These are phyloP conservation scores for Dolichopus griseipennis DNA, from an alignment of 2,888 invertebrate species.

Conservation along the genomic window DNA sequence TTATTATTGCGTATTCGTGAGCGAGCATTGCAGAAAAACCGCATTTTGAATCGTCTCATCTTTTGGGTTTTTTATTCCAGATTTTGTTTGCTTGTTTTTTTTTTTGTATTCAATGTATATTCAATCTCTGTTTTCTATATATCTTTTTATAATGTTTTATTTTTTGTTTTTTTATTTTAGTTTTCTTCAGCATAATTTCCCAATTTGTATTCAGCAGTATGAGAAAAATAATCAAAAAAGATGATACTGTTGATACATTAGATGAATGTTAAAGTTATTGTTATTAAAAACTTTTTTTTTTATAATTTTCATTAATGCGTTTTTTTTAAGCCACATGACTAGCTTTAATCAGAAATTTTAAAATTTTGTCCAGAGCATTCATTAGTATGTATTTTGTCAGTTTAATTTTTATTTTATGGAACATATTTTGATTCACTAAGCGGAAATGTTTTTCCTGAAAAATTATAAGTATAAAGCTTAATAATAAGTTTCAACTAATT, in stretches of 20 bases:
- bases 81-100: neutral
- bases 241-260: neutral
- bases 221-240: neutral
- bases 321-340: too few relatives aligned
- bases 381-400: too few relatives aligned
- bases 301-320: too few relatives aligned
- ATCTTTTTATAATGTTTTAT: neutral
- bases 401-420: too few relatives aligned
- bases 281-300: too few relatives aligned
- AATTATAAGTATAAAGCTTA: too few relatives aligned
- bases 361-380: too few relatives aligned
- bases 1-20: neutral
- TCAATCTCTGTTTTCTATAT: neutral
- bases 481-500: too few relatives aligned
- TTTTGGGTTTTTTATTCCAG: neutral
- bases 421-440: too few relatives aligned
- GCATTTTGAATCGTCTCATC: neutral
- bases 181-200: neutral
- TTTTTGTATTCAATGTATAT: neutral
- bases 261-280: too few relatives aligned
- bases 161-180: neutral
- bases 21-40: neutral
- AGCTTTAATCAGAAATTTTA: too few relatives aligned
- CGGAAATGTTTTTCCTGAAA: too few relatives aligned
- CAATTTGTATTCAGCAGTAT: neutral